Base-by-base conservation (phyloP, 2,888 invertebrate species). In the Sialis fuliginosa region DNA sequence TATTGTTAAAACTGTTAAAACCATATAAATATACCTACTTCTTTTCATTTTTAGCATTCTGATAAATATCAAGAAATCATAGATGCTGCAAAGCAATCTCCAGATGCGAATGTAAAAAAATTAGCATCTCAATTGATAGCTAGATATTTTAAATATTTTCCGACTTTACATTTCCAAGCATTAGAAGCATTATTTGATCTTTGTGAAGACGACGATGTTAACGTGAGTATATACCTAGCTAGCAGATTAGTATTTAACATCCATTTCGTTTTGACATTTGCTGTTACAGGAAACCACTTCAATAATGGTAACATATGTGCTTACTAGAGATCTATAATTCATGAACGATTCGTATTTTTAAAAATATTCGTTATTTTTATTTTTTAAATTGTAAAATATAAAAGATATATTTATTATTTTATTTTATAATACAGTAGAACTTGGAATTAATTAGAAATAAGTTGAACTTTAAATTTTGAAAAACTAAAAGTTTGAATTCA, bases 41-140 rank as follows among this genome's bases (percentile, higher is more conserved):
- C 13, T 43, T 39, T 44, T 12, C 52, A 42, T 52, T 72, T 76
- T 42, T 60, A 93, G 93, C 86, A 90, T 69, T 83, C 87, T 61
- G 76, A 79, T 48, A 89, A 91, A 62, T 96, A 88, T 62, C 64
- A 82, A 54, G 84, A 87, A 61, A 91, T 93, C 57, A 66, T 96
- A 44, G 79, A 81, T 48, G 90, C 89, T 37, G 87, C 89, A 0
- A 91, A 90, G 66, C 91, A 92, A 32, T 79, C 81, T 0, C 78
- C 84, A 12, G 47, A 42, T 42, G 30, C 47, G 40, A 89, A 87
- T 56, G 92, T 92, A 60, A 96, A 96, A 63, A 79, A 88, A 48
- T 67, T 97, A 52, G 90, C 95, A 5, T 89, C 93, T 4, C 95
- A 96, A 63, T 93, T 97, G 57, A 92, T 96, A 60, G 84, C 89